These are phyloP conservation scores for Parus major DNA, from an alignment of 2,113 vertebrate species.

Conservation along the genomic window DNA sequence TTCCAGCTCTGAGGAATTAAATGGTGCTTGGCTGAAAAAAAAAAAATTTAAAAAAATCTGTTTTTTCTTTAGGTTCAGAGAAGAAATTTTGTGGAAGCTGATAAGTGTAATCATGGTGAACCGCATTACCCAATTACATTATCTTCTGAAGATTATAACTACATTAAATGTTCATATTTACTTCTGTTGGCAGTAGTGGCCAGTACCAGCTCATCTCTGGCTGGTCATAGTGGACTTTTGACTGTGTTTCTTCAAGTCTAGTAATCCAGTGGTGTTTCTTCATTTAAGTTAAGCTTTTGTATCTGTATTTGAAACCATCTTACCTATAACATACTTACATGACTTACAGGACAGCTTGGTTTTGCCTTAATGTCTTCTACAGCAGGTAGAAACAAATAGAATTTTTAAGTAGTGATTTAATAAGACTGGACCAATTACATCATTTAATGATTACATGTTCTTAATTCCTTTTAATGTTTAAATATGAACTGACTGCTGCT, in stretches of 20 bases:
- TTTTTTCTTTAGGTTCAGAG: not conserved
- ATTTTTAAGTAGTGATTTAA: not conserved
- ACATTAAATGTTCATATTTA: not conserved
- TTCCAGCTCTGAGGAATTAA: not conserved
- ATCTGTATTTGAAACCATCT: not conserved
- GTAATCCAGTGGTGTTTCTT: not conserved
- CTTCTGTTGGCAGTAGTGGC: not conserved
- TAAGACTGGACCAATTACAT: not conserved
- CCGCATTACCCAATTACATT: not conserved
- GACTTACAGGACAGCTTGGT: not conserved
- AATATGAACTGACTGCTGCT: not conserved
- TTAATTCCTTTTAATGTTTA: not conserved
- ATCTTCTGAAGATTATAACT: not conserved
- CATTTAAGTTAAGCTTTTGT: not conserved
- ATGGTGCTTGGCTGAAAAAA: not conserved
- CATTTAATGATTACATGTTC: not conserved
- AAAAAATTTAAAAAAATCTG: not conserved
- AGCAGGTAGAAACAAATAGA: not conserved
- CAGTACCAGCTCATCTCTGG: not conserved
- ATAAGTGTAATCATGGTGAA: not conserved
- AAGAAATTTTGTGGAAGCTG: not conserved
- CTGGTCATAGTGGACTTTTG: not conserved
- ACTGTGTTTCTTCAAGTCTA: not conserved
- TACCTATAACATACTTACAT: not conserved
- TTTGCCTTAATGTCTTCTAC: not conserved